Evolutionary conservation across 1,140 invertebrate genomes (phyloP).

Genomic region (Drosophila pachea): DNA sequence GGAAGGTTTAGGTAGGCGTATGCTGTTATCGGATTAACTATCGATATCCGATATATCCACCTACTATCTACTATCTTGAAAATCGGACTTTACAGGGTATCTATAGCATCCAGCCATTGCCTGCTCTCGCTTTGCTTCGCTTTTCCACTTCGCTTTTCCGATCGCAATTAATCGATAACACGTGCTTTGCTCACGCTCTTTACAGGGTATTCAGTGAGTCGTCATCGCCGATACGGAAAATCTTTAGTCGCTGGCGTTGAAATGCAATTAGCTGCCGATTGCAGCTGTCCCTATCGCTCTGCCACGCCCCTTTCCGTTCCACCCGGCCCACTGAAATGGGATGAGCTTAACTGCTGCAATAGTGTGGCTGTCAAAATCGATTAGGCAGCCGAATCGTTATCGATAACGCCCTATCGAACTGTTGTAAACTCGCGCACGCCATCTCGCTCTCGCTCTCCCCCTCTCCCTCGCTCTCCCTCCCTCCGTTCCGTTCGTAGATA

Average conservation of each 20-base stretch:
- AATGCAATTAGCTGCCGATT: conserved; percentile 45
- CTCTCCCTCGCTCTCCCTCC: background rate
- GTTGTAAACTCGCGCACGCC: background rate
- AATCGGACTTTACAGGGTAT: too few relatives aligned
- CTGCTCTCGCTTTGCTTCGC: too few relatives aligned
- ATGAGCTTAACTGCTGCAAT: conserved; percentile 23
- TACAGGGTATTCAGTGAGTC: conserved; percentile 20
- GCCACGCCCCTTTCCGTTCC: background rate
- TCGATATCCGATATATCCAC: too few relatives aligned
- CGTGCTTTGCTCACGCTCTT: background rate
- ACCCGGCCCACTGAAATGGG: background rate
- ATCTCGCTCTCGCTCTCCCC: background rate
- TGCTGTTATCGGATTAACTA: too few relatives aligned
- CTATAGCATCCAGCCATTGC: background rate
- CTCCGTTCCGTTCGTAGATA: conserved; percentile 14
- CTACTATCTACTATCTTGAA: too few relatives aligned
- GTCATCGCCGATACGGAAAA: conserved; percentile 33
- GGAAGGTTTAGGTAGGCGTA: too few relatives aligned
- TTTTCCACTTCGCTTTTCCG: background rate
- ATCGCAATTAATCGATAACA: background rate
- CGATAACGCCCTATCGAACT: conserved; percentile 1
- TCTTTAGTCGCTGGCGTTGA: conserved; percentile 40
- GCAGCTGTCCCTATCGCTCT: conserved; percentile 27
- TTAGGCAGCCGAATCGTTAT: background rate
- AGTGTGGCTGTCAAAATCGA: background rate